phyloP scores from a whole-genome alignment of 2,888 invertebrate species.

The Lycocerus yunnanus region DNA sequence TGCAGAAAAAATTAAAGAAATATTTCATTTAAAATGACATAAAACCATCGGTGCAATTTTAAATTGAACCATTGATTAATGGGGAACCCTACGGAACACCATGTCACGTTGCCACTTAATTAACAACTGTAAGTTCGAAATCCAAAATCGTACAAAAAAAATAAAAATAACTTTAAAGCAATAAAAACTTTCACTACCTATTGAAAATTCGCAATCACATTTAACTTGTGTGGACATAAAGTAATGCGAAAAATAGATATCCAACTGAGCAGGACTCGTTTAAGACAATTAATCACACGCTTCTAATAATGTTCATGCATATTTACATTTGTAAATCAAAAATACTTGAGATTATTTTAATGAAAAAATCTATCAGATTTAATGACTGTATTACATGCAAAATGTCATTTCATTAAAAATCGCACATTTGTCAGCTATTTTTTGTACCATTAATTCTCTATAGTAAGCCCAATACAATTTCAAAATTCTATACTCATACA shows the following conservation, averaged over 20 bases:
- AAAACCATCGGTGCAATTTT: too few species aligned
- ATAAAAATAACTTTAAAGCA: neutral
- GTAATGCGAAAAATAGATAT: neutral
- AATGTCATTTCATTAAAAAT: constrained; percentile 9
- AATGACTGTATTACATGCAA: constrained; percentile 6
- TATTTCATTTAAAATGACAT: too few species aligned
- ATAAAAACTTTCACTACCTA: neutral
- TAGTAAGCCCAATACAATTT: neutral
- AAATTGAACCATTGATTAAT: too few species aligned
- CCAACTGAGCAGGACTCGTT: neutral
- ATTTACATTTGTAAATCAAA: neutral
- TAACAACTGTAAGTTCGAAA: neutral
- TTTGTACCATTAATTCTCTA: neutral
- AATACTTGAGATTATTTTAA: neutral
- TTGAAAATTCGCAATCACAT: neutral
- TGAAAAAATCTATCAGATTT: constrained; percentile 12
- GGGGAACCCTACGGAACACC: neutral
- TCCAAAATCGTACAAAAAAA: neutral
- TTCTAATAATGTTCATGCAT: constrained; percentile 4
- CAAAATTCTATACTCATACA: neutral
- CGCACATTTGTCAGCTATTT: constrained; percentile 11
- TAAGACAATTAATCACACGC: neutral
- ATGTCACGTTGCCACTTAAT: neutral
- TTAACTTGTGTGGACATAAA: neutral
- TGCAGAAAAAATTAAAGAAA: too few species aligned